Evolutionary conservation across 2,797 vertebrate species (phyloP), one percentile per base, ranked within the genome.

Genomic region (Coregonus ussuriensis): DNA sequence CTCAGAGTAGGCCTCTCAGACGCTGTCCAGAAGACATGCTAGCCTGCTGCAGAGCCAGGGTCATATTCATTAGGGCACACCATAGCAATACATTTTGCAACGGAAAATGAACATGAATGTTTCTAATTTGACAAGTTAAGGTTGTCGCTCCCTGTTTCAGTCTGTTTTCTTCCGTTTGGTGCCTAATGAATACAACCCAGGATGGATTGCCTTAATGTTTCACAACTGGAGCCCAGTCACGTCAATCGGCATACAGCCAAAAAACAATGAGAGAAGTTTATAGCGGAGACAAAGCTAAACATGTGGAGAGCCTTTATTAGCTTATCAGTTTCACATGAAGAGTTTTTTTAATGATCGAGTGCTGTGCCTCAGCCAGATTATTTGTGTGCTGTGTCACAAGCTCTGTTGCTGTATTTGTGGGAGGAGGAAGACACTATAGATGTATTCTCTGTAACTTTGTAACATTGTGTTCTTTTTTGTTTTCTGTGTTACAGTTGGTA

Each of bases 381-480:
- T 92, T 92, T 94, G 92, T 94, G 91, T 92, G 91, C 93, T 91
- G 89, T 93, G 94, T 94, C 86, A 87, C 91, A 91, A 93, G 91
- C 91, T 90, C 91, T 94, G 21, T 91, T 83, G 81, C 87, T 95
- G 93, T 96, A 94, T 94, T 93, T 93, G 91, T 90, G 93, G 90
- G 87, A 95, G 83, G 84, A 82, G 59, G 41, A 62, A 25, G 88
- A 93, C 94, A 92, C 92, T 82, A 83, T 96, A 94, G 93, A 92
- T 90, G 93, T 93, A 88, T 95, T 95, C 95, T 95, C 92, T 93
- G 95, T 97, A 94, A 93, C 91, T 95, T 95, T 95, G 95, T 98
- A 97, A 96, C 93, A 95, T 94, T 93, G 93, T 95, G 95, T 83
- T 90, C 91, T 85, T 75, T 82, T 90, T 88, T 88, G 88, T 90